These are phyloP conservation scores for Aproaerema taeniolella DNA, from an alignment of 2,888 invertebrate genomes.

Conservation along the genomic window DNA sequence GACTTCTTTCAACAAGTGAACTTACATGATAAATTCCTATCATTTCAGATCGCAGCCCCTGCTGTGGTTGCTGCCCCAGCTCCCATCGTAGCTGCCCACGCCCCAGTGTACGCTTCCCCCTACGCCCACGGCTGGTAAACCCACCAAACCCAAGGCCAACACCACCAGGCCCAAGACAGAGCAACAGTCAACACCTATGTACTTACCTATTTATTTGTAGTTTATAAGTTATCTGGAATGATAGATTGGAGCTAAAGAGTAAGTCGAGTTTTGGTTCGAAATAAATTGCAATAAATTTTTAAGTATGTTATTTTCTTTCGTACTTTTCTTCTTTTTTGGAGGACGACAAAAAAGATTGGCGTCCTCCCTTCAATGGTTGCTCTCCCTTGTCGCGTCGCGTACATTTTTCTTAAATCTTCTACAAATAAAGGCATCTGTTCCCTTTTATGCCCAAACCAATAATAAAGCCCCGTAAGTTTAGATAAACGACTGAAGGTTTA, in stretches of 20 bases:
- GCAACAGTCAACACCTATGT: conserved; percentile 57
- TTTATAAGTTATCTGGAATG: conserved; percentile 38
- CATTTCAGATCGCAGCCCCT: conserved; percentile 55
- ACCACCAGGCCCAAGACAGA: conserved; percentile 34
- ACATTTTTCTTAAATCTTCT: no score
- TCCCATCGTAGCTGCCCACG: conserved; percentile 48
- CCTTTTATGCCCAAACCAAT: no score
- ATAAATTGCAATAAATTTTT: conserved; percentile 38
- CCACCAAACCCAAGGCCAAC: conserved; percentile 22
- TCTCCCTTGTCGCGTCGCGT: no score
- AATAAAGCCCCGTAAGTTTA: no score
- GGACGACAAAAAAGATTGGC: no score
- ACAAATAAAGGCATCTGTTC: no score
- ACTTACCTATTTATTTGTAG: conserved; percentile 44
- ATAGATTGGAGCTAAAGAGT: conserved; percentile 37
- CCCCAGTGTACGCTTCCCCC: conserved; percentile 40
- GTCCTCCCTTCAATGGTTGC: no score
- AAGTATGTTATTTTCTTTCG: conserved; percentile 18
- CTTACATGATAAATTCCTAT: no score
- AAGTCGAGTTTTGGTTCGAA: conserved; percentile 39
- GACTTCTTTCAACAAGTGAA: no score
- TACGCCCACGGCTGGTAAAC: conserved; percentile 59
- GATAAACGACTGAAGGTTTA: no score
- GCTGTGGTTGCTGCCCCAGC: conserved; percentile 52
- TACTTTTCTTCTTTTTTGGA: neutral